These are phyloP conservation scores for Trachelus iudaicus DNA, from an alignment of 2,888 invertebrate species.

Conservation along the genomic window DNA sequence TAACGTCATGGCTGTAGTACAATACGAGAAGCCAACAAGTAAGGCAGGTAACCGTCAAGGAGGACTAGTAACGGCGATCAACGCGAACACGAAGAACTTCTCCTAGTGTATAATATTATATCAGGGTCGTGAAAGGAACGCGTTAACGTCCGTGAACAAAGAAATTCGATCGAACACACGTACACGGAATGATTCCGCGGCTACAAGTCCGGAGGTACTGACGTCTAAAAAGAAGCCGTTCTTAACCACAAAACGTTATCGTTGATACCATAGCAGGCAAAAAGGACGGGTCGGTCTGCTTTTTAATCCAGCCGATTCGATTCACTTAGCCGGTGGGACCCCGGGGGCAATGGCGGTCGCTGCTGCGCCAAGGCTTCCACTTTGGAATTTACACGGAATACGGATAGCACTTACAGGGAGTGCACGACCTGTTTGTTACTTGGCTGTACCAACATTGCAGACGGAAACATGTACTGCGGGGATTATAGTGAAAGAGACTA, in stretches of 20 bases:
- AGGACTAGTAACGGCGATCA: not conserved
- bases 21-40: not conserved
- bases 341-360: not conserved
- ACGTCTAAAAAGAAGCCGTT: not conserved
- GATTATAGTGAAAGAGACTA: not conserved
- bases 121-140: not conserved
- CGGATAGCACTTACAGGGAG: not conserved
- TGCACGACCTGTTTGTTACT: not conserved
- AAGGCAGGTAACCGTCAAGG: not conserved
- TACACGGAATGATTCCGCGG: not conserved
- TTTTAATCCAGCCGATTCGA: not conserved
- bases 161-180: not conserved
- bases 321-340: not conserved
- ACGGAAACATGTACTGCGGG: not conserved
- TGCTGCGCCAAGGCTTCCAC: not conserved
- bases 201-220: not conserved
- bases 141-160: not conserved
- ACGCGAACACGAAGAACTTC: not conserved
- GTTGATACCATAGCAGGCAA: not conserved
- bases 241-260: not conserved
- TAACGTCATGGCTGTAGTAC: not conserved
- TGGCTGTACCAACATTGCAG: not conserved
- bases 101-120: not conserved
- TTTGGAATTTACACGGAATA: not conserved
- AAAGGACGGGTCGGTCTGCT: not conserved